A percentile compares a stretch with the other conserved stretches of the same genome.
Conservation (phyloP, 2,888 invertebrate genomes). For the Lampropteryx suffumata region DNA sequence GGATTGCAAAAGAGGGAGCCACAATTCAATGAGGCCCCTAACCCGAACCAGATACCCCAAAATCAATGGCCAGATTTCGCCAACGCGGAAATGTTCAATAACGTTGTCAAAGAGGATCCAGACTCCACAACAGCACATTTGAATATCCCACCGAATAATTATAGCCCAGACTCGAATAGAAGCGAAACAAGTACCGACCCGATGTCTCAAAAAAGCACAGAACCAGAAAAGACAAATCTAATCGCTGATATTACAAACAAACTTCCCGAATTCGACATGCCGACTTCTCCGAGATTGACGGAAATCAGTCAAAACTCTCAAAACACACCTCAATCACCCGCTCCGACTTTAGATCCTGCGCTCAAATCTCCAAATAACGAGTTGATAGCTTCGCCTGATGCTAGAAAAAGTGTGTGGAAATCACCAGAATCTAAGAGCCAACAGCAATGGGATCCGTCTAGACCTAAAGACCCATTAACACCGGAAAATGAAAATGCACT, state of each 20-base stretch:
- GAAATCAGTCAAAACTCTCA: slow-evolving; percentile 74
- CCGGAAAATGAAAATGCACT: slow-evolving; percentile 78
- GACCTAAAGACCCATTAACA: slow-evolving; percentile 61
- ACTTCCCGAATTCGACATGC: slow-evolving; percentile 73
- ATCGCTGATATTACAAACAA: slow-evolving; percentile 61
- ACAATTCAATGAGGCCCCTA: slow-evolving; percentile 43
- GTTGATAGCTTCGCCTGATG: slow-evolving; percentile 51
- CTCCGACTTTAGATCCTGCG: slow-evolving; percentile 63
- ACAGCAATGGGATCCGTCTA: slow-evolving; percentile 63
- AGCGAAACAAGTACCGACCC: slow-evolving; percentile 76
- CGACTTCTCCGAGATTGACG: slow-evolving; percentile 69
- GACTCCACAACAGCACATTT: slow-evolving; percentile 87
- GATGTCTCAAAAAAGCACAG: slow-evolving; percentile 54
- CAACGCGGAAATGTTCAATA: slow-evolving; percentile 70
- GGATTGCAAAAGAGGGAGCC: slow-evolving; percentile 71
- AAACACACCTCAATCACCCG: slow-evolving; percentile 68
- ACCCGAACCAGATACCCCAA: slow-evolving; percentile 51
- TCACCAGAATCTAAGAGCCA: slow-evolving; percentile 69
- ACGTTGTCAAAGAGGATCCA: slow-evolving; percentile 87
- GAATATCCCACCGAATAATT: slow-evolving; percentile 73
- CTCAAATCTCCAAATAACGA: slow-evolving; percentile 70
- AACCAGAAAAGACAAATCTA: slow-evolving; percentile 59
- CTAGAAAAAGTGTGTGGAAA: slow-evolving; percentile 72
- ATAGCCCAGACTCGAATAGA: slow-evolving; percentile 76
- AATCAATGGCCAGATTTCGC: slow-evolving; percentile 77